Evolutionary conservation across 2,888 invertebrate species (phyloP).

Genomic region (Priocnemis perturbator): DNA sequence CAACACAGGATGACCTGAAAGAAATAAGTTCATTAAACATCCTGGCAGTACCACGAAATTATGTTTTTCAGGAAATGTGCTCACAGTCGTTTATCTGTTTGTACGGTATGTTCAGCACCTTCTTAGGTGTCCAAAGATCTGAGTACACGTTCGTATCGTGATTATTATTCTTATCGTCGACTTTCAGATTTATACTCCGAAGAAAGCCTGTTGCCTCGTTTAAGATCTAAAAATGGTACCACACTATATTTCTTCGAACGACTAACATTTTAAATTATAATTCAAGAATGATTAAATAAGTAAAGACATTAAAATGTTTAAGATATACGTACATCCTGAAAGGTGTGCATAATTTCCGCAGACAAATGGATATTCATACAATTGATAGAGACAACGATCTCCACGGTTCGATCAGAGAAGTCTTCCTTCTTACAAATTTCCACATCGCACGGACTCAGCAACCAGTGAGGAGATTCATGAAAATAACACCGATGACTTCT

Average conservation of each 20-base stretch:
- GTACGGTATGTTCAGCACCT: slow-evolving; percentile 75
- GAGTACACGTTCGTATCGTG: slow-evolving; percentile 74
- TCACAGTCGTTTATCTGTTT: slow-evolving; percentile 55
- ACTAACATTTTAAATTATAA: too few species aligned
- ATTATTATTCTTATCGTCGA: slow-evolving; percentile 45
- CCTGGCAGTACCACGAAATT: background rate
- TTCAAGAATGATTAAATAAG: too few species aligned
- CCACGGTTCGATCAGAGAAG: slow-evolving; percentile 81
- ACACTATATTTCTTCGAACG: too few species aligned
- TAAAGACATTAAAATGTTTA: too few species aligned
- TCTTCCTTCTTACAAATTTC: slow-evolving; percentile 82
- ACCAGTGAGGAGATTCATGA: slow-evolving; percentile 77
- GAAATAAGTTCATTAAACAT: slow-evolving; percentile 21
- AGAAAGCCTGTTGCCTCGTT: slow-evolving; percentile 77
- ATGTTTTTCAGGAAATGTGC: slow-evolving; percentile 5
- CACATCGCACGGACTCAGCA: slow-evolving; percentile 82
- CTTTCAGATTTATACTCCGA: slow-evolving; percentile 74
- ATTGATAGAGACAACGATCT: slow-evolving; percentile 81
- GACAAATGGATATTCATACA: slow-evolving; percentile 84
- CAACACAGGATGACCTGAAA: slow-evolving; percentile 35
- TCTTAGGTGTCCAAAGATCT: slow-evolving; percentile 85
- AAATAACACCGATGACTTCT: slow-evolving; percentile 78
- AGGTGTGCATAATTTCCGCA: slow-evolving; percentile 84
- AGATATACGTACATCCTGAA: slow-evolving; percentile 76
- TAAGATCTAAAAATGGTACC: slow-evolving; percentile 74